Evolutionary conservation across 2,888 invertebrate species (phyloP), one percentile per base, ranked within the genome.

Genomic region (Ischnura elegans): DNA sequence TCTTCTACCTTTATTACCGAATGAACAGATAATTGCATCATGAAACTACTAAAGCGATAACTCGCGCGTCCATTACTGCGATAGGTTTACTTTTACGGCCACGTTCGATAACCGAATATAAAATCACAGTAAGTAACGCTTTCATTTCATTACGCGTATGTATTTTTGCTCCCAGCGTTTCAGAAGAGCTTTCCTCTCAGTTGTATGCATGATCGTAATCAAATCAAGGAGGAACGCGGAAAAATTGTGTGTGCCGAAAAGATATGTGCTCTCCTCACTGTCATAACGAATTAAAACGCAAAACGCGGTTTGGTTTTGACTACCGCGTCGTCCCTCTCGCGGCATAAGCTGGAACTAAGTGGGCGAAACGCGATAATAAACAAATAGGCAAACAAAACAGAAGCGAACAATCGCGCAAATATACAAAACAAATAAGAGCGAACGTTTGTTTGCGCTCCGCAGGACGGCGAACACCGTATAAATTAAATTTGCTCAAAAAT

Each of bases 331-430:
- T 43, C 55, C 42, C 87, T 61, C 55, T 55, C 90, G 61, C 19
- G 45, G 25, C 45, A 25, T 61, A 90, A 90, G 90, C 61, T 61
- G 90, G 90, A 61, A 90, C 90, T 55, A 42, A 90, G 61, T 61
- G 90, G 90, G 90, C 55, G 90, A 55, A 43, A 61, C 90, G 90
- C 90, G 61, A 90, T 90, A 66, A 90, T 90, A 90, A 90, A 90
- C 90, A 90, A 90, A 90, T 90, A 90, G 90, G 90, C 90, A 90
- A 90, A 90, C 90, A 90, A n/a, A 61, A 90, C 90, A 90, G 90
- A 90, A 90, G 90, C 90, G 90, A 90, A 90, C 90, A 90, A 90
- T 90, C 90, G 90, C 61, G 55, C 90, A 90, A 90, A 90, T 90
- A 90, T 61, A 66, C 43, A 90, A 90, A 90, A 90, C 55, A 61